phyloP scores from a whole-genome alignment of 1,140 invertebrate genomes.

The Portunus trituberculatus region DNA sequence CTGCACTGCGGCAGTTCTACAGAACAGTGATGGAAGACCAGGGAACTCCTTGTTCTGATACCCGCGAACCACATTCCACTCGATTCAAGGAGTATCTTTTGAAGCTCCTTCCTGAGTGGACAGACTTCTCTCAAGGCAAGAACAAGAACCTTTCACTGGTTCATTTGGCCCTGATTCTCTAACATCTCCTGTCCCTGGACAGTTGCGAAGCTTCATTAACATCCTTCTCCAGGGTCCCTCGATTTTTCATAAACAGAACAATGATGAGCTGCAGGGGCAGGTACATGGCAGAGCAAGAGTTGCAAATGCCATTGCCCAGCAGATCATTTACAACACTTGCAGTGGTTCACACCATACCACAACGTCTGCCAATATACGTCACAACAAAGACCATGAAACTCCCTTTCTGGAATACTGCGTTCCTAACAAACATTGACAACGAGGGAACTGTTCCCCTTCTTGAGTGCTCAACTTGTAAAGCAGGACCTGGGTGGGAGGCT shows the following conservation, averaged over 20 bases:
- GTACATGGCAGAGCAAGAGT: neutral
- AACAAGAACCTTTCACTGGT: neutral
- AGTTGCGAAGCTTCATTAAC: slow-evolving; percentile 28
- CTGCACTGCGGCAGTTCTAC: neutral
- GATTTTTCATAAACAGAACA: too few relatives aligned
- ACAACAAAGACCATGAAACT: neutral
- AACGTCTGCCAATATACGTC: neutral
- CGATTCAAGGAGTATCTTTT: slow-evolving; percentile 10
- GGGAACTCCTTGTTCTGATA: neutral
- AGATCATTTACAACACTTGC: slow-evolving; percentile 4
- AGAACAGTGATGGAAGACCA: slow-evolving; percentile 26
- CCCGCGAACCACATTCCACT: neutral
- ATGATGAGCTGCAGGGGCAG: neutral
- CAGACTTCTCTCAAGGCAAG: slow-evolving; percentile 10
- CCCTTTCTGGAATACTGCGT: too few relatives aligned
- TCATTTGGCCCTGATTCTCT: neutral
- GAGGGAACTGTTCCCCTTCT: neutral
- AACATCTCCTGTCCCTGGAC: slow-evolving; percentile 4
- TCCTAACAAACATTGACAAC: neutral
- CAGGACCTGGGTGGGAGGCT: neutral
- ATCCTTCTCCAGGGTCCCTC: slow-evolving; percentile 5
- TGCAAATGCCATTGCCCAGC: neutral
- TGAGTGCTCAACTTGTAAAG: neutral
- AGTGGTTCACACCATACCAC: neutral
- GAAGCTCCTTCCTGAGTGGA: slow-evolving; percentile 36